Evolutionary conservation across 64 coral and sea anemone genomes (phyloP).

Genomic region (Actinia tenebrosa): DNA sequence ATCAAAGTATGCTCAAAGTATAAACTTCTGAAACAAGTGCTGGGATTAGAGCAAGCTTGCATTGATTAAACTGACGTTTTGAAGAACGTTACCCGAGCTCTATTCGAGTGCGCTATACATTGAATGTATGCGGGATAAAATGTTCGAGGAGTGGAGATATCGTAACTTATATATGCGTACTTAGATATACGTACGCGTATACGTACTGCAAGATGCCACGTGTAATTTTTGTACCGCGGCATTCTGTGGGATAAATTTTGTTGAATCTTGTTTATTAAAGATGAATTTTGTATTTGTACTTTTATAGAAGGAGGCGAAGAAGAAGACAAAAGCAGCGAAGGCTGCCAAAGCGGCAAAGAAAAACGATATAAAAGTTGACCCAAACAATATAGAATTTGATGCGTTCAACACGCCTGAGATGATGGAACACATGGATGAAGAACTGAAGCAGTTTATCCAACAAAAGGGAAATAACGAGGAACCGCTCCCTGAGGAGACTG

Average conservation of each 20-base stretch:
- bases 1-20: too few species aligned
- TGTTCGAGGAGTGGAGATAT: too few species aligned
- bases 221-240: neutral
- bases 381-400: conserved; percentile 86
- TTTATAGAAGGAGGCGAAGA: conserved; percentile 58
- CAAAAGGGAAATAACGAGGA: conserved; percentile 37
- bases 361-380: conserved; percentile 46
- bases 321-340: conserved; percentile 71
- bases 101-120: too few species aligned
- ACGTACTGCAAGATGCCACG: too few species aligned
- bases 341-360: conserved; percentile 43
- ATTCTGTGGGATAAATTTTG: neutral
- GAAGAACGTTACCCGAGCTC: too few species aligned
- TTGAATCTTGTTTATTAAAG: neutral
- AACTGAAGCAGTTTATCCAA: conserved; percentile 67
- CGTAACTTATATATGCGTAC: too few species aligned
- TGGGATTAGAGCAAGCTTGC: too few species aligned
- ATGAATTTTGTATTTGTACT: conserved; percentile 8
- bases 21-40: too few species aligned
- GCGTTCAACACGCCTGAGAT: conserved; percentile 83
- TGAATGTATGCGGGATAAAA: too few species aligned
- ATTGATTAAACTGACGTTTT: too few species aligned
- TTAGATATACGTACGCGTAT: too few species aligned
- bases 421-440: conserved; percentile 83
- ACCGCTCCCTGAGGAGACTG: neutral